Base-by-base conservation (phyloP, 2,797 vertebrate genomes). In the Astyanax mexicanus region DNA sequence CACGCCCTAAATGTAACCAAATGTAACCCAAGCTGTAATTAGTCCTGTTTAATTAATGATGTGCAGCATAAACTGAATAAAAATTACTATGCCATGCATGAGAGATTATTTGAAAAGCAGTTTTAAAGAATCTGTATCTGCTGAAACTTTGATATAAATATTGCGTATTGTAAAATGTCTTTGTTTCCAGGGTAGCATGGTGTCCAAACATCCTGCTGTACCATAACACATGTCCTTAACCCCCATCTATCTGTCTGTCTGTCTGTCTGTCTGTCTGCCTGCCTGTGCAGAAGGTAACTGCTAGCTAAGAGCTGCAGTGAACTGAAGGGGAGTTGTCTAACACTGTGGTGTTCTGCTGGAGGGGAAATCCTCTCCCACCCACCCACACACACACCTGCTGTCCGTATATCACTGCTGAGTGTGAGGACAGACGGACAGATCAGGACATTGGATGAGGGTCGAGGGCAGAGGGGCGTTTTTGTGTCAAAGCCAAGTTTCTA, bases 341-440 rank as follows among this genome's bases (percentile, higher is more conserved):
- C 32, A 4, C 9, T 35, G 37, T 37, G 17, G 19, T 60, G n/a
- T 57, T 57, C 9, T 29, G 0, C 21, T 25, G 54, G 51, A 3
- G 54, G 54, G 54, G 27, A 57, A 57, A 57, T 57, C 42, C 44
- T 45, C 44, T 45, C 40, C 12, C 40, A 44, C 38, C 7, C 23
- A 27, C 40, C 12, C 40, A 44, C 38, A 7, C 23, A 27, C 7
- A 25, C 80, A 84, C 58, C 77, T 78, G 83, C 51, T 64, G 62
- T 51, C 65, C 70, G 75, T 80, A 72, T 73, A 64, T 81, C 74
- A 73, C 23, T 9, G 29, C 23, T 45, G 13, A 8, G 17, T 27
- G 35, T 67, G 38, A 57, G 23, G 13, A 32, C 42, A 58, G 71
- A 54, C 37, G 60, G 73, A 72, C 62, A 67, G 58, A 42, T 19